Conservation (phyloP, 1,140 invertebrate species). For the Microplitis demolitor region DNA sequence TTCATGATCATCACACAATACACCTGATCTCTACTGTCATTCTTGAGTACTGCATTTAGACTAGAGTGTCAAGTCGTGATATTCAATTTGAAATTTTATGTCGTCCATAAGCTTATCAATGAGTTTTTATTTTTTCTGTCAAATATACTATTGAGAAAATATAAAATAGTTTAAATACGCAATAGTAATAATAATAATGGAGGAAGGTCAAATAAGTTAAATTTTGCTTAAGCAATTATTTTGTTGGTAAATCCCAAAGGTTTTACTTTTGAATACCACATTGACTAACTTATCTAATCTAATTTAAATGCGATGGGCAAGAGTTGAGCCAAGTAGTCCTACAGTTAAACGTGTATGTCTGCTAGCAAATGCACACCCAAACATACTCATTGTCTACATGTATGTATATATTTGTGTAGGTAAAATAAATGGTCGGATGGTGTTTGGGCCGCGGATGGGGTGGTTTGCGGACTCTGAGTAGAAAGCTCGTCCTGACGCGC, state of each 20-base stretch:
- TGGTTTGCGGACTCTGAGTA: slow-evolving; percentile 12
- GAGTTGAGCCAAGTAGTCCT: slow-evolving; percentile 4
- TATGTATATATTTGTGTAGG: slow-evolving; percentile 11
- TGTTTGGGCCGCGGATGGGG: slow-evolving; percentile 1
- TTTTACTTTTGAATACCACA: slow-evolving; percentile 56
- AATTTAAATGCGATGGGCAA: slow-evolving; percentile 48
- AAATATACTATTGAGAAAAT: neutral
- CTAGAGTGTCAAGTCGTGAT: too few species aligned
- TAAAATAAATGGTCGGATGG: slow-evolving; percentile 16
- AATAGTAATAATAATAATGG: neutral
- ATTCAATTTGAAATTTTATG: too few species aligned
- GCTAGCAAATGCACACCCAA: neutral
- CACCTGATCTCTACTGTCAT: slow-evolving; percentile 15
- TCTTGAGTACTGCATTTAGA: neutral
- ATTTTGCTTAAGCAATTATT: neutral
- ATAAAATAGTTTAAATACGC: neutral
- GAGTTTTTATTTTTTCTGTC: neutral
- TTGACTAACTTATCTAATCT: slow-evolving; percentile 61
- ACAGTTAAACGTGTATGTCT: slow-evolving; percentile 22
- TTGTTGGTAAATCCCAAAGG: slow-evolving; percentile 44
- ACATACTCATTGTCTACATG: neutral
- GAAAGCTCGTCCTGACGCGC: neutral
- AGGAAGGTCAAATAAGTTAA: neutral
- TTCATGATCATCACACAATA: slow-evolving; percentile 1
- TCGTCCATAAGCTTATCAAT: too few species aligned